Base-by-base conservation (phyloP, 2,888 invertebrate species). In the Nomada lathburiana region DNA sequence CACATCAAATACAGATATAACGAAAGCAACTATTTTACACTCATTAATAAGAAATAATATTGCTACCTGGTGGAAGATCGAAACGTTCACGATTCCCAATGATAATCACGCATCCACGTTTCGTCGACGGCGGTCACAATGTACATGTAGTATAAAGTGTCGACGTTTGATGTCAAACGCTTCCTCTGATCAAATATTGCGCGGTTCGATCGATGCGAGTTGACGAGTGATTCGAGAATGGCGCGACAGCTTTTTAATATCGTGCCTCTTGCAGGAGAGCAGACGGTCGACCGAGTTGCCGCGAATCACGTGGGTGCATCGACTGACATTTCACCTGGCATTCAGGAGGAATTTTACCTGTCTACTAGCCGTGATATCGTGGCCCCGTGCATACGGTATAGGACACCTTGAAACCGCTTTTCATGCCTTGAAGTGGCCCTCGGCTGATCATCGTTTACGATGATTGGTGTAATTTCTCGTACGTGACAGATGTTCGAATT, bases 301-400 rank as follows among this genome's bases (percentile, higher is more conserved):
- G 44, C 50, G 71, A 72, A 82, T 83, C 83, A 82, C 77, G 83
- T 82, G 83, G 83, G 76, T 76, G 71, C 74, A 72, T 76, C 76
- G 82, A 76, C 82, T 82, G 82, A 82, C 82, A 82, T 82, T 82
- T 82, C 82, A 80, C 76, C 81, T 82, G 82, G 63, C 72, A 82
- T 82, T 82, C 73, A 82, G 13, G 50, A 55, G 59, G 73, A 80
- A 81, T 73, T 68, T 79, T 59, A 47, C 79, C 63, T 68, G 77
- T 29, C 53, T 47, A 36, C 64, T 63, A 42, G 29, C 52, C 53
- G 29, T 18, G 23, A 18, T 42, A 23, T 20, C 60, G 18, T 23
- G 20, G 23, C 23, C 23, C 42, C 52, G 20, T 42, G 20, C 60
- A 16, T 69, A 59, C 26, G 44, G 60, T 50, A 70, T 60, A 59